Conservation (phyloP, 2,797 vertebrate species). For the Benthosema pterotum region DNA sequence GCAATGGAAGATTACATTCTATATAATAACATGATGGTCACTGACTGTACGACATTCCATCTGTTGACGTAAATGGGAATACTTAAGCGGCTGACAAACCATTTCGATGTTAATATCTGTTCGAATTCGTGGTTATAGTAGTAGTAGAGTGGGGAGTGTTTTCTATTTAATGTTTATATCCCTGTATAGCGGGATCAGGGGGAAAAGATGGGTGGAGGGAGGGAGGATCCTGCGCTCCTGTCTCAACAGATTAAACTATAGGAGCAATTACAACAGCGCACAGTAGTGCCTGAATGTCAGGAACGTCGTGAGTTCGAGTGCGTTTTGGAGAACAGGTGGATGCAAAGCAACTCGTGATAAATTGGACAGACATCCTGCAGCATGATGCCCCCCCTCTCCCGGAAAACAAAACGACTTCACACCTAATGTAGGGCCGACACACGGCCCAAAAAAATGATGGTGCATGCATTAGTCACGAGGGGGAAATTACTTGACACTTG, state of each 20-base stretch:
- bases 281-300: slow-evolving; percentile 41
- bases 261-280: slow-evolving; percentile 53
- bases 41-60: background rate
- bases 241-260: slow-evolving; percentile 53
- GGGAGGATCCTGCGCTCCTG: slow-evolving; percentile 27
- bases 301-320: slow-evolving; percentile 59
- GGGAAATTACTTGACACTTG: slow-evolving; percentile 37
- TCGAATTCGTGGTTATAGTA: background rate
- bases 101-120: background rate
- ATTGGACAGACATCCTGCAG: slow-evolving; percentile 56
- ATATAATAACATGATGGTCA: background rate
- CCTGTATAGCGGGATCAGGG: background rate
- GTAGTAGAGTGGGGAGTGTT: slow-evolving; percentile 11
- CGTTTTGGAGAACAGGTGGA: slow-evolving; percentile 62
- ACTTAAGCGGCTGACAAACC: background rate
- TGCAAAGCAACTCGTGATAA: slow-evolving; percentile 59
- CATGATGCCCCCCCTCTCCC: slow-evolving; percentile 25
- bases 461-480: slow-evolving; percentile 44
- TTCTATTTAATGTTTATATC: slow-evolving; percentile 27
- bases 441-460: slow-evolving; percentile 62
- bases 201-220: slow-evolving; percentile 13
- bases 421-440: slow-evolving; percentile 51
- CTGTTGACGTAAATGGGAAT: slow-evolving; percentile 1
- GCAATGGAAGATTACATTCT: background rate
- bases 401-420: slow-evolving; percentile 66